Base-by-base conservation (phyloP, 2,888 invertebrate genomes). In the Callyntrura sp. region DNA sequence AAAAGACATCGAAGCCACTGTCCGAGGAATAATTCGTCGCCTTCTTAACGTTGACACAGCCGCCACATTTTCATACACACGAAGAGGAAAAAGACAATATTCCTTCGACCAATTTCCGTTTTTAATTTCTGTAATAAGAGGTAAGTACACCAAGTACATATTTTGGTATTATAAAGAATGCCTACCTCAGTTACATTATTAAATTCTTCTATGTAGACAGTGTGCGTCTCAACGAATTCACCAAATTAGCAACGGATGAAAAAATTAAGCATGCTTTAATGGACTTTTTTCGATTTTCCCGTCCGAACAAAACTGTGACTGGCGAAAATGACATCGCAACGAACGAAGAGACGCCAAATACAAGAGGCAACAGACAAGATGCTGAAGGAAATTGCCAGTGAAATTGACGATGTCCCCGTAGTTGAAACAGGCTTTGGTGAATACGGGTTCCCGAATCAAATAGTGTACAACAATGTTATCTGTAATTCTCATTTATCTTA, bases 281-380 rank as follows among this genome's bases (percentile, higher is more conserved):
- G 25, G 65, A 65, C 14, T 65, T 65, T 14, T 65, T 65, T 14
- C 65, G 65, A 12, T 65, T 65, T n/a, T 28, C 65, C 5, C 65
- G 65, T 28, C 65, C 65, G 12, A n/a, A n/a, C n/a, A n/a, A n/a
- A n/a, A n/a, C n/a, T n/a, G n/a, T n/a, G n/a, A 25, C 25, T 14
- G 17, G 12, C 4, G 14, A 65, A 4, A 5, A 65, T 65, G 65
- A 4, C 65, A 5, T 65, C 65, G 12, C 1, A 28, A 28, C 6
- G 65, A 65, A 11, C 65, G 11, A 25, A 65, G n/a, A 4, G 65
- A 17, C 6, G 65, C 9, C 5, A 14, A 1, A 28, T 65, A 4
- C 65, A 65, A 28, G n/a, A 65, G 14, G 65, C 6, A n/a, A 14
- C 14, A 2, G 12, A 25, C 1, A 65, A 17, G 28, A 28, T 65